These are phyloP conservation scores for Charaxes varanes DNA, from an alignment of 1,140 invertebrate species.

Conservation along the genomic window DNA sequence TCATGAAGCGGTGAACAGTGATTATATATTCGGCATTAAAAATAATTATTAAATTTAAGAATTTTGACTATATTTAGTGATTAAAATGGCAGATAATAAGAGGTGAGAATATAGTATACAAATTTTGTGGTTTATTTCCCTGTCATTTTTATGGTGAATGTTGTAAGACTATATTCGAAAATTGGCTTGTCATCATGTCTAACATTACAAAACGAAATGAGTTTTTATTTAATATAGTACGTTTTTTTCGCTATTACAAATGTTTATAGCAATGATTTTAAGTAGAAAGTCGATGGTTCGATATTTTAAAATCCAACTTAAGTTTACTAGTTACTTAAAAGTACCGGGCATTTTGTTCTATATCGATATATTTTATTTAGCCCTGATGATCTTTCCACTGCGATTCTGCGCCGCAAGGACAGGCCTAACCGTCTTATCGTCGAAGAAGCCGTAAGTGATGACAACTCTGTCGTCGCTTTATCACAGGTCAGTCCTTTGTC, in stretches of 20 bases:
- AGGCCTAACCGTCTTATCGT: conserved; percentile 98
- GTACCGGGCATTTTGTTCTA: conserved; percentile 13
- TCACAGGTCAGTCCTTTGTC: conserved; percentile 83
- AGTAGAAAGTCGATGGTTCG: neutral
- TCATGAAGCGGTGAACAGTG: conserved; percentile 43
- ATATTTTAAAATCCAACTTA: too few species aligned
- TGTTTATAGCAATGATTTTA: neutral
- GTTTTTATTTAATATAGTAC: too few species aligned
- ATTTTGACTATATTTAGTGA: conserved; percentile 48
- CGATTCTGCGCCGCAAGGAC: conserved; percentile 97
- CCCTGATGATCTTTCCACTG: conserved; percentile 96
- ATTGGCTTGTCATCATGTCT: conserved; percentile 74
- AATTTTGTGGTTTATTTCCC: too few species aligned
- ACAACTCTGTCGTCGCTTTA: conserved; percentile 97
- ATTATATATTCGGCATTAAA: conserved; percentile 60
- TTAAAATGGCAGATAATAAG: conserved; percentile 75
- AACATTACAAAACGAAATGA: conserved; percentile 28
- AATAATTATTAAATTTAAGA: conserved; percentile 48
- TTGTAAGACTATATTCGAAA: conserved; percentile 48
- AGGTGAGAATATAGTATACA: conserved; percentile 73
- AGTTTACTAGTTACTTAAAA: too few species aligned
- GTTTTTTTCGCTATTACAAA: too few species aligned
- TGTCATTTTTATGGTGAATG: conserved; percentile 12
- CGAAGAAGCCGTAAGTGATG: conserved; percentile 98
- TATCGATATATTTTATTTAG: conserved; percentile 58